phyloP scores from a whole-genome alignment of 2,113 vertebrate species.

The Fukomys damarensis region DNA sequence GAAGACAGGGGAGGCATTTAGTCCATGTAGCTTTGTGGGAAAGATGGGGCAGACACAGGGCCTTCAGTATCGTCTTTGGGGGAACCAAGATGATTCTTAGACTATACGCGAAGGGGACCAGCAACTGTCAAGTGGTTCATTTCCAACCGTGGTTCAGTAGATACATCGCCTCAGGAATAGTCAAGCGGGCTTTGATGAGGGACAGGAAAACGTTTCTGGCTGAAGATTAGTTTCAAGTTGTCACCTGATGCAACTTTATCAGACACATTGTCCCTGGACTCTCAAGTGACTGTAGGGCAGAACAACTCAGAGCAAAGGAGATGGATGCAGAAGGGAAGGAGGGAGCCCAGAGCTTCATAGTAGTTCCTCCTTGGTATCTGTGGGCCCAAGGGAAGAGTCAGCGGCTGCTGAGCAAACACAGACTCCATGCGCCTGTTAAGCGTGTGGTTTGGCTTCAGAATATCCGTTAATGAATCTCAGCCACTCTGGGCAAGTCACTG shows the following conservation, averaged over 20 bases:
- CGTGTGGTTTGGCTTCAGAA: neutral
- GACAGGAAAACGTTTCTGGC: neutral
- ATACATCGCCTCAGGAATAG: neutral
- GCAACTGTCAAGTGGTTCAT: neutral
- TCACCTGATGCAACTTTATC: neutral
- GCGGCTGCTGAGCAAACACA: neutral
- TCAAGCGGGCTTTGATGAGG: neutral
- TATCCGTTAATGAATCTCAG: neutral
- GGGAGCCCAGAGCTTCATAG: too few species aligned
- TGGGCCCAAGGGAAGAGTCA: neutral
- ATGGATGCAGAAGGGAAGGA: neutral
- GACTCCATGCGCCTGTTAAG: neutral
- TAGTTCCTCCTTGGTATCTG: neutral
- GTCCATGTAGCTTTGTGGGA: neutral
- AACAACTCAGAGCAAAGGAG: neutral
- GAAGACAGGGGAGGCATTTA: neutral
- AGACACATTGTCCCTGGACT: neutral
- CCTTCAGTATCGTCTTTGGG: neutral
- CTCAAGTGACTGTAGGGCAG: neutral
- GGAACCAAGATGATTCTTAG: neutral
- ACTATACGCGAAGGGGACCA: neutral
- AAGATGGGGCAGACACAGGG: neutral
- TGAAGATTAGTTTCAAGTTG: neutral
- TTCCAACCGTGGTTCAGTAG: neutral
- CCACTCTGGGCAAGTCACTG: neutral